Evolutionary conservation across 1,140 invertebrate species (phyloP).

Genomic region (Geopemphigus sp.): DNA sequence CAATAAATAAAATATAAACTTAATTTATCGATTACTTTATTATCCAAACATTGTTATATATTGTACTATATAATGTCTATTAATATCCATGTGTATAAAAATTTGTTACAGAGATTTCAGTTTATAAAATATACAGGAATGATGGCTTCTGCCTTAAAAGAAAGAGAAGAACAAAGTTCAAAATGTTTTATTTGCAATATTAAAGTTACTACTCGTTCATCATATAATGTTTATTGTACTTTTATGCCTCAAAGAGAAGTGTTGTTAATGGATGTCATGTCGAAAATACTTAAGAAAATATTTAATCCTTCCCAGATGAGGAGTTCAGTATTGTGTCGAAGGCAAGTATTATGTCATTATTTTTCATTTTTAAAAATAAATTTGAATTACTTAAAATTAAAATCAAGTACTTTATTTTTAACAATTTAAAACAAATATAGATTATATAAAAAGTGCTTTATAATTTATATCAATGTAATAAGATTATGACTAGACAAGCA

Average conservation of each 20-base stretch:
- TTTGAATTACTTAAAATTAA: no score
- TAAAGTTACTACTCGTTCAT: conserved; percentile 25
- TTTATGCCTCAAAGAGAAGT: conserved; percentile 38
- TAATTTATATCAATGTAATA: no score
- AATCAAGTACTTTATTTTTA: no score
- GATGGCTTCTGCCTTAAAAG: conserved; percentile 42
- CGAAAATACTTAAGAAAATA: conserved; percentile 40
- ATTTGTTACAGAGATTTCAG: conserved; percentile 5
- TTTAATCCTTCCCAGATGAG: conserved; percentile 28
- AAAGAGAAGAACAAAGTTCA: conserved; percentile 43
- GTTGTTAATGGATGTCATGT: conserved; percentile 28
- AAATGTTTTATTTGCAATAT: conserved; percentile 47
- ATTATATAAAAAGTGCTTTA: no score
- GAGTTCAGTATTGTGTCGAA: conserved; percentile 34
- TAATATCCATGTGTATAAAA: not conserved
- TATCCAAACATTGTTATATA: no score
- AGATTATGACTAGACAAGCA: no score
- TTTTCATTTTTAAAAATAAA: not conserved
- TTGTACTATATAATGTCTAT: no score
- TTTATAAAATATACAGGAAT: not conserved
- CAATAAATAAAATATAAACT: no score
- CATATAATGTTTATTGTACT: conserved; percentile 34
- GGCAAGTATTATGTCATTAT: conserved; percentile 15
- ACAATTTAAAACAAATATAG: no score
- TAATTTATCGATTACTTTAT: no score